Evolutionary conservation across 1,140 invertebrate genomes (phyloP).

Genomic region (Platorchestia sp.): DNA sequence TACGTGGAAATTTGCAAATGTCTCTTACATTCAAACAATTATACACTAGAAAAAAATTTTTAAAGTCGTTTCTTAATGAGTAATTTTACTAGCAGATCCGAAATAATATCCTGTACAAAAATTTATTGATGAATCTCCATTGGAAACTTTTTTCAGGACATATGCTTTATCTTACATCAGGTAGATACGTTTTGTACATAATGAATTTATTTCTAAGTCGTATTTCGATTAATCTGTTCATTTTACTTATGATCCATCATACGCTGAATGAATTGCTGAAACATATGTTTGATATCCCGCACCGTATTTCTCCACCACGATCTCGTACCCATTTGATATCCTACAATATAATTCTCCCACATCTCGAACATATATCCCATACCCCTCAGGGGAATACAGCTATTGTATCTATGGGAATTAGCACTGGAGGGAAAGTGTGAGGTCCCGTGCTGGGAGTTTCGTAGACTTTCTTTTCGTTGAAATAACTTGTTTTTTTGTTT

Average conservation of each 20-base stretch:
- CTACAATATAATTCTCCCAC: neutral
- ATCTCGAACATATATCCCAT: no score
- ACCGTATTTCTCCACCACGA: neutral
- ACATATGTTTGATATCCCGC: neutral
- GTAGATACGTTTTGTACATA: neutral
- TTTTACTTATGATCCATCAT: neutral
- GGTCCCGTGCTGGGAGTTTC: no score
- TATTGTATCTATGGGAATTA: neutral
- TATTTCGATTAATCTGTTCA: neutral
- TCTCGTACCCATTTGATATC: neutral
- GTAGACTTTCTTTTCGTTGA: no score
- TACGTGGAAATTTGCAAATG: neutral
- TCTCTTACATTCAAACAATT: no score
- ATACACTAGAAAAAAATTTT: no score
- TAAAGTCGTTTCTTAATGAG: neutral
- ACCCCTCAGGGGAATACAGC: no score
- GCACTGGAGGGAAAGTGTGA: neutral
- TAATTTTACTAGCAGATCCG: no score
- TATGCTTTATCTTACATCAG: neutral
- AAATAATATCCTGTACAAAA: no score
- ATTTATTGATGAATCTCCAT: neutral
- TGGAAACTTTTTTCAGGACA: neutral
- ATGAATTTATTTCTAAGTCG: neutral
- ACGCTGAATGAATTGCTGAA: neutral
- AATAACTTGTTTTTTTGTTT: no score